Conservation (phyloP, 2,888 invertebrate species). For the Diadegma fenestrale region DNA sequence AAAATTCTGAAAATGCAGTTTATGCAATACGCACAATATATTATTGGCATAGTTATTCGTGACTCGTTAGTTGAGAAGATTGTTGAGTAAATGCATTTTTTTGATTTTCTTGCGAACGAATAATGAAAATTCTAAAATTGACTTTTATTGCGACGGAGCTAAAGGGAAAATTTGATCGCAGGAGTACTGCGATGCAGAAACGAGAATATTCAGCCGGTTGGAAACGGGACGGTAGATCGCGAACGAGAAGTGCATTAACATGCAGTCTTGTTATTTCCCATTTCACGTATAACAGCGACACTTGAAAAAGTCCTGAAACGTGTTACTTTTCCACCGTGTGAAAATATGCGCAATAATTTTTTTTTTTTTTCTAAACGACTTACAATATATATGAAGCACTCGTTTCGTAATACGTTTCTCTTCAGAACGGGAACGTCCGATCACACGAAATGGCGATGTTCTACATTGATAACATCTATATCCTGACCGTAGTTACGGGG, state of each 20-base stretch:
- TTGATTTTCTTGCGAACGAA: not conserved
- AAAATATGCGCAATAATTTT: not conserved
- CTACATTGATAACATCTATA: slow-evolving; percentile 37
- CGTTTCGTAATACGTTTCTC: slow-evolving; percentile 15
- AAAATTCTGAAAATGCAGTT: no score
- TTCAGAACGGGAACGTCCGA: slow-evolving; percentile 1
- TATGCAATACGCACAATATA: no score
- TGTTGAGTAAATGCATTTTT: not conserved
- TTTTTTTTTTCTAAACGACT: not conserved
- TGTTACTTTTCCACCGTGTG: slow-evolving; percentile 1
- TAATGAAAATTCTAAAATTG: not conserved
- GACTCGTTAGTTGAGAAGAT: not conserved
- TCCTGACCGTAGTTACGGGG: slow-evolving; percentile 2
- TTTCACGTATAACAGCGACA: not conserved
- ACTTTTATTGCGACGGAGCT: not conserved
- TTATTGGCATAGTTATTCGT: not conserved
- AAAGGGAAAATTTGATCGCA: not conserved
- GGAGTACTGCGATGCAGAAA: not conserved
- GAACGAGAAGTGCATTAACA: not conserved
- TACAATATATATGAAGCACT: not conserved
- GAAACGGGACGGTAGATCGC: not conserved
- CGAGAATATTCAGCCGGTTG: not conserved
- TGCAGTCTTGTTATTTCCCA: not conserved
- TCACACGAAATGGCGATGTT: slow-evolving; percentile 17
- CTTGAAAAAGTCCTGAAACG: not conserved